These are phyloP conservation scores for Eptesicus fuscus DNA, from an alignment of 2,113 vertebrate species.

Conservation along the genomic window DNA sequence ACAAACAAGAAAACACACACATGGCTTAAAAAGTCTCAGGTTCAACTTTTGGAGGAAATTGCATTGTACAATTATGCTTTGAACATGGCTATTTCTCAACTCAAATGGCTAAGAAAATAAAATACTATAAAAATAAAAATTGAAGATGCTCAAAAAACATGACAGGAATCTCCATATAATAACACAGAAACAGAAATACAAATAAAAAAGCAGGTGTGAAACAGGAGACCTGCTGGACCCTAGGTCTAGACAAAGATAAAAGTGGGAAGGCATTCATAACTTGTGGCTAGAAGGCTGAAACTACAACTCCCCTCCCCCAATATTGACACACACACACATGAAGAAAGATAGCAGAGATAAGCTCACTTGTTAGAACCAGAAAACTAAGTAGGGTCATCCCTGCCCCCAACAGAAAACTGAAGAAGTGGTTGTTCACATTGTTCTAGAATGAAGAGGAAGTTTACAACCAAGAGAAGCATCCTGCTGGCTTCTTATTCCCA, in stretches of 20 bases:
- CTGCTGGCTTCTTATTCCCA: background rate
- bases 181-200: background rate
- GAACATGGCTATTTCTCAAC: background rate
- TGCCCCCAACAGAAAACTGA: background rate
- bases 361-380: background rate
- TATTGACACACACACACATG: background rate
- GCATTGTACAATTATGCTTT: background rate
- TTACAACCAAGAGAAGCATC: background rate
- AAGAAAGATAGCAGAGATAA: background rate
- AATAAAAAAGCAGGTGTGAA: background rate
- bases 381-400: background rate
- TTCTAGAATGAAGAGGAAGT: background rate
- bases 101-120: background rate
- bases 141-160: background rate
- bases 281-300: background rate
- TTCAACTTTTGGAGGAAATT: background rate
- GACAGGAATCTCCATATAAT: background rate
- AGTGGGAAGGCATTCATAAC: background rate
- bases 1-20: background rate
- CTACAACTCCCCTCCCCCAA: too few relatives aligned
- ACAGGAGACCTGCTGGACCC: background rate
- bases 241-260: background rate
- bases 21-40: background rate
- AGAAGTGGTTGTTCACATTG: background rate
- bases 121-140: background rate